Evolutionary conservation across 2,888 invertebrate genomes (phyloP), one percentile per base, ranked within the genome.

Genomic region (Microplitis manilae): DNA sequence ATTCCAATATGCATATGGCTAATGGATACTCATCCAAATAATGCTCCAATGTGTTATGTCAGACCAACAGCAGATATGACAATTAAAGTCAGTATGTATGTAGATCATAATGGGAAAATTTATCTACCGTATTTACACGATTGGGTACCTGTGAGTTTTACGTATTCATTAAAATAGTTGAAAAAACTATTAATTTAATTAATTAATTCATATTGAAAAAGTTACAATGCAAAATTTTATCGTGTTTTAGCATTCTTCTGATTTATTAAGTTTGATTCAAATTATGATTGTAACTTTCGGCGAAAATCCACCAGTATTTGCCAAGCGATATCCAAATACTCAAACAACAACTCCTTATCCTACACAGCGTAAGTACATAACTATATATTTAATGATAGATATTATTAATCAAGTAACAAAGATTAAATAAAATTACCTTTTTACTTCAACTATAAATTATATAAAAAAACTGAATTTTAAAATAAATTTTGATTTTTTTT

Each of bases 1-100:
- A 99, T 99, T 90, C 99, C 99, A 13, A 94, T 99, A 62, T 95
- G 96, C 87, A 95, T 99, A 85, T 99, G 97, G 97, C 89, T 99
- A 71, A 95, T 97, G 94, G 98, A 99, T 87, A 98, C 98, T 5
- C 98, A 99, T 92, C 99, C 99, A 0, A 94, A 96, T 88, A 96
- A 97, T 91, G 97, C 98, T 59, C 99, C 99, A 0, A 94, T 99
- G 91, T 96, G 96, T 88, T 96, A 95, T 87, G 98, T 99, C 0
- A 96, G 94, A 90, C 99, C 99, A 8, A 99, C 99, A 5, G 87
- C 94, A 50, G 96, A 96, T 82, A 99, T 99, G 99, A 94, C 94
- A 79, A 98, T 99, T 80, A 98, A 97, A 91, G 95, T 96, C 15
- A 98, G 98, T 9, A 94, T 95, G 91, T 97, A 95, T 90, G 98